phyloP scores from a whole-genome alignment of 2,797 vertebrate species.

The Perodicticus potto region DNA sequence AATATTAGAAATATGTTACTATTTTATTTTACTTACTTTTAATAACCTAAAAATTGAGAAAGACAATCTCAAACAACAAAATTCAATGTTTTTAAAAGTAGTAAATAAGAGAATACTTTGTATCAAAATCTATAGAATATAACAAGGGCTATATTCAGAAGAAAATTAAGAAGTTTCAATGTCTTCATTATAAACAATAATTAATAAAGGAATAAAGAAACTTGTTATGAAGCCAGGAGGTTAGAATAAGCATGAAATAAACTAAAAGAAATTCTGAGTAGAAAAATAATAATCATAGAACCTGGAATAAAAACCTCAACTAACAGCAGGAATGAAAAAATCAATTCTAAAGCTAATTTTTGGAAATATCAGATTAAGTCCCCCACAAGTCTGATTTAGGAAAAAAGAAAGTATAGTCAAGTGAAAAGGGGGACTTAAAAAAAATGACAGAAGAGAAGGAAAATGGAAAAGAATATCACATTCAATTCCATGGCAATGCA shows the following conservation, averaged over 20 bases:
- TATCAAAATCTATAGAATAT: neutral
- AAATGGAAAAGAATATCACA: neutral
- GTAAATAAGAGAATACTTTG: slow-evolving; percentile 34
- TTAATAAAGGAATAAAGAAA: neutral
- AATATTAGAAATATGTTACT: slow-evolving; percentile 25
- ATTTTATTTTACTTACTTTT: slow-evolving; percentile 33
- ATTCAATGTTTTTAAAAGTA: neutral
- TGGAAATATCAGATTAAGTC: neutral
- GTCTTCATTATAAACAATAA: slow-evolving; percentile 44
- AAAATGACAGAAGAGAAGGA: neutral
- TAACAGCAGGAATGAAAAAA: neutral
- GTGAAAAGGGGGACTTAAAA: neutral
- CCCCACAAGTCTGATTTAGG: neutral
- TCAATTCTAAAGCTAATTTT: slow-evolving; percentile 27
- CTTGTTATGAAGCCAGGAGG: neutral
- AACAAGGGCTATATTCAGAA: slow-evolving; percentile 55
- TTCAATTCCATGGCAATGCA: neutral
- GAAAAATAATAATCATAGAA: neutral
- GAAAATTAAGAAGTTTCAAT: slow-evolving; percentile 51
- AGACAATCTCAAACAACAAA: neutral
- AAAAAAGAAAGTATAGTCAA: neutral
- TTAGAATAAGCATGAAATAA: slow-evolving; percentile 23
- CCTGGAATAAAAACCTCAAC: neutral
- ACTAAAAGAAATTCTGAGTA: neutral
- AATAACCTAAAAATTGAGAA: slow-evolving; percentile 51